phyloP scores from a whole-genome alignment of 1,140 invertebrate genomes.

The Acromyrmex charruanus region DNA sequence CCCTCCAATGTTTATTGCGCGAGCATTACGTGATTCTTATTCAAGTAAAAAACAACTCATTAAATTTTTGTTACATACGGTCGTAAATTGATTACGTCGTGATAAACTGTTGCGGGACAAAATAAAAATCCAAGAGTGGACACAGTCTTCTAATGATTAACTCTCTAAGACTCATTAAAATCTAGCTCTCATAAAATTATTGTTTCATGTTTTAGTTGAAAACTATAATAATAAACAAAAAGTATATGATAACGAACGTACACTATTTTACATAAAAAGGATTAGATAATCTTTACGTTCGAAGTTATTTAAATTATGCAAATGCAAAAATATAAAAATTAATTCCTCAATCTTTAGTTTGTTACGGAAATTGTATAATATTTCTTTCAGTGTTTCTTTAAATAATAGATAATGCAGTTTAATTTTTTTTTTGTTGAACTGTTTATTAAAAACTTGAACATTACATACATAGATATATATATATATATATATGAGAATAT shows the following conservation, averaged over 20 bases:
- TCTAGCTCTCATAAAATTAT: constrained; percentile 19
- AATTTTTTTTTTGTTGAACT: background rate
- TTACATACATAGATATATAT: too few species aligned
- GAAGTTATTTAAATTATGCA: constrained; percentile 1
- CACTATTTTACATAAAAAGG: background rate
- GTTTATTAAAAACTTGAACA: background rate
- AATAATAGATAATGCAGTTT: background rate
- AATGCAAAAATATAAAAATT: background rate
- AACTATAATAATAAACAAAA: background rate
- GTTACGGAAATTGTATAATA: background rate
- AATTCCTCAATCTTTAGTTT: background rate
- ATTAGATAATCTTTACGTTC: background rate
- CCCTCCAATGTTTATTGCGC: constrained; percentile 19
- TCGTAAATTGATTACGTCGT: constrained; percentile 48
- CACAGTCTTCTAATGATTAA: constrained; percentile 16
- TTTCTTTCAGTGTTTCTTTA: background rate
- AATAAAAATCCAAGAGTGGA: constrained; percentile 31
- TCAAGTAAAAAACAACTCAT: constrained; percentile 50
- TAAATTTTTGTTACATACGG: constrained; percentile 65
- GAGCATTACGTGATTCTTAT: constrained; percentile 58
- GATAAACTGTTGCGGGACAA: constrained; percentile 48
- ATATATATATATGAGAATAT: too few species aligned
- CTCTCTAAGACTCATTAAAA: constrained; percentile 7
- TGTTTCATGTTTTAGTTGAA: background rate
- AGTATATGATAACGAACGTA: background rate